Base-by-base conservation (phyloP, 1,140 invertebrate species). In the Drosophila ogumai region DNA sequence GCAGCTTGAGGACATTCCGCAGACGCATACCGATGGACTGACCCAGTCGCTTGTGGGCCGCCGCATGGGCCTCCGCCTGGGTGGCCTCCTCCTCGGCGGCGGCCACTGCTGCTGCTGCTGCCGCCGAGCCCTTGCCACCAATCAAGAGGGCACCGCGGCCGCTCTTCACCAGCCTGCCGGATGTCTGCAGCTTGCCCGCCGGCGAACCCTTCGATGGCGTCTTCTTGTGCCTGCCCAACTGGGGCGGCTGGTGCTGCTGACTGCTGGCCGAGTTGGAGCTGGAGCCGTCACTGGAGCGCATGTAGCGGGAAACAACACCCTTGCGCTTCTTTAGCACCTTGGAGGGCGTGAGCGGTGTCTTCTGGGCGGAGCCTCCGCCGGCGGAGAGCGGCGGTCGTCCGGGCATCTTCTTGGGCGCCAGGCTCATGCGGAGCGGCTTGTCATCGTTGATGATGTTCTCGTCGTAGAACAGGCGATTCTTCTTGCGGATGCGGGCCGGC, bases 1-100 rank as follows among this genome's bases (percentile, higher is more conserved):
- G 99, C 75, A 99, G 93, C 93, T 99, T 99, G 1, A 99, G 94
- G n/a, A 99, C 94, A 94, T 99, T 99, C 80, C 98, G 94, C 41
- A 99, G 93, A 74, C 98, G 94, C 93, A 98, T 95, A 2, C 98
- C 98, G 82, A 99, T 97, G 81, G 96, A 95, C 86, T 99, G 98
- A 1, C 97, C 97, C 82, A 96, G 95, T 93, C 75, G 86, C 49
- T 92, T 92, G 63, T 92, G 81, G 6, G 82, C 80, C 22, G 60
- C 57, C 3, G 82, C 79, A 13, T 54, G 31, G 4, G 77, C 76
- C 28, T 84, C 78, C 3, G 79, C 81, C 9, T 80, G 72, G 12
- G 25, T 67, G 19, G 72, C 61, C 10, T 66, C 68, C 49, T 81
- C 73, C 38, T 77, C 73, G 28, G 72, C 71, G 3, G 59, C 49